Percentiles rank a stretch among this genome's conserved stretches.
phyloP scores from a whole-genome alignment of 2,797 vertebrate genomes.

The Microctenopoma lineatum region DNA sequence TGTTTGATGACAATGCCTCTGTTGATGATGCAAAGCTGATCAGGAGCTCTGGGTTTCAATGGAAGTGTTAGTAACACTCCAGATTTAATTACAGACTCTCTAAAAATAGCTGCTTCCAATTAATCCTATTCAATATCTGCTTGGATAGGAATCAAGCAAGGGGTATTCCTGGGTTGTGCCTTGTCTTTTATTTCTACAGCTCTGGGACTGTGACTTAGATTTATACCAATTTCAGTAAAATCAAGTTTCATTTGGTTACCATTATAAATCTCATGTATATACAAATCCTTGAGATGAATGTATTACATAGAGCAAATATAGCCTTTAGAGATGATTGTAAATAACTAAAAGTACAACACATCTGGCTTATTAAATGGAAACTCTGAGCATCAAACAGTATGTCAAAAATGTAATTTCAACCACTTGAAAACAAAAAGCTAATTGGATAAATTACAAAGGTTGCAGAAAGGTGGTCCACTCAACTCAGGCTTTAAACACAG shows the following conservation, averaged over 20 bases:
- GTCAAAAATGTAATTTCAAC: conserved; percentile 22
- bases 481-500: conserved; percentile 36
- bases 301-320: conserved; percentile 17
- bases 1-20: conserved; percentile 52
- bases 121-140: conserved; percentile 49
- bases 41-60: conserved; percentile 44
- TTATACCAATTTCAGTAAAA: conserved; percentile 8
- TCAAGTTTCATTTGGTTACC: conserved; percentile 2
- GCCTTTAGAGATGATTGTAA: conserved; percentile 10
- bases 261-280: conserved; percentile 12
- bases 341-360: conserved; percentile 17
- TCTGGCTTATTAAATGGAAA: conserved; percentile 23
- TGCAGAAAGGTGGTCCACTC: conserved; percentile 46
- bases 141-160: conserved; percentile 33
- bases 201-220: neutral
- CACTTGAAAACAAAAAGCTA: conserved; percentile 39
- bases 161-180: conserved; percentile 2
- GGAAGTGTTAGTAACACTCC: conserved; percentile 49
- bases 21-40: conserved; percentile 20
- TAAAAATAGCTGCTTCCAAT: conserved; percentile 56
- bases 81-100: conserved; percentile 58
- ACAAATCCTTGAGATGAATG: neutral
- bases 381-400: conserved; percentile 32
- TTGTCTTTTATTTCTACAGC: neutral
- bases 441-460: conserved; percentile 54